A percentile compares a stretch with the other conserved stretches of the same genome.
Conservation (phyloP, 2,888 invertebrate genomes). For the Steinernema carpocapsae region DNA sequence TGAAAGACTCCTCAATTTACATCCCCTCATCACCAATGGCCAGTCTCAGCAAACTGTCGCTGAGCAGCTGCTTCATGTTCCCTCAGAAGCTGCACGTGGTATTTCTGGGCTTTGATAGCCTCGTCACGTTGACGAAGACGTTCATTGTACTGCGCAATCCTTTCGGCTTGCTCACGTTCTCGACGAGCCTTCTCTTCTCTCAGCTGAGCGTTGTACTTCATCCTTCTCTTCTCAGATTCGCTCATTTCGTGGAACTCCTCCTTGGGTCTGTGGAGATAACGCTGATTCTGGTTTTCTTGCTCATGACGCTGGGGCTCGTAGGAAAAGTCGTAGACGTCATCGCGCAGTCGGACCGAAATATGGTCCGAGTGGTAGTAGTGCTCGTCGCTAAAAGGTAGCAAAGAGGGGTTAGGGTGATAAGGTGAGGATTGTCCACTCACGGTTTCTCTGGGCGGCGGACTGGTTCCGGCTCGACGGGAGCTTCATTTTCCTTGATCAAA, state of each 20-base stretch:
- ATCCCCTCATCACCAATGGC: not conserved
- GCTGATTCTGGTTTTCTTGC: not conserved
- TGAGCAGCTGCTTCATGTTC: not conserved
- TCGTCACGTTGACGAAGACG: not conserved
- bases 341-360: not conserved
- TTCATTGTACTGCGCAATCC: not conserved
- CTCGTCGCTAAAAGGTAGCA: not conserved
- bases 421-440: not conserved
- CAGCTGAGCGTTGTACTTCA: constrained; percentile 5
- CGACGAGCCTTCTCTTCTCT: not conserved
- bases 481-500: not conserved
- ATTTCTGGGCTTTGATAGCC: not conserved
- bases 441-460: too few relatives aligned
- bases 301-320: constrained; percentile 11
- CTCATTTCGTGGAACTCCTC: not conserved
- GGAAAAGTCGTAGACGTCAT: constrained; percentile 11
- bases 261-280: not conserved
- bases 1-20: not conserved
- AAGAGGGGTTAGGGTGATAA: not conserved
- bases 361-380: constrained; percentile 28
- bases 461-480: too few relatives aligned
- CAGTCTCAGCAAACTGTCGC: not conserved
- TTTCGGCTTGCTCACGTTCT: not conserved
- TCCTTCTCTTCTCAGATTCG: not conserved
- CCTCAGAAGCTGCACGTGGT: not conserved